Evolutionary conservation across 2,888 invertebrate genomes (phyloP).

Genomic region (Alloplasta piceator): DNA sequence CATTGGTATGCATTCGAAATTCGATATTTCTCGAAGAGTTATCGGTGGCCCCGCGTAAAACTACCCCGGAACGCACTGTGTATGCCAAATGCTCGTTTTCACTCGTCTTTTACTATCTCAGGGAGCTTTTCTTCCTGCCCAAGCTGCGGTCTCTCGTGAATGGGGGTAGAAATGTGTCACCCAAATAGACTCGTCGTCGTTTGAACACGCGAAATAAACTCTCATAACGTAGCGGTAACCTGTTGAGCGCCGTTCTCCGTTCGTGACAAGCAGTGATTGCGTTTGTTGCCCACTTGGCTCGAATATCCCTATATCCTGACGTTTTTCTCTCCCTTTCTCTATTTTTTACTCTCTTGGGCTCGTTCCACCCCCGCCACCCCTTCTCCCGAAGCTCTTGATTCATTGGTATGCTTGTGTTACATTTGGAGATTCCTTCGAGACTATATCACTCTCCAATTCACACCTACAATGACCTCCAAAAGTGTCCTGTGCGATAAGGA

Average conservation of each 20-base stretch:
- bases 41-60: constrained; percentile 1
- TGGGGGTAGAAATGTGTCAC: constrained; percentile 68
- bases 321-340: constrained; percentile 44
- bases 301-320: constrained; percentile 58
- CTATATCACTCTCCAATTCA: not conserved
- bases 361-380: constrained; percentile 25
- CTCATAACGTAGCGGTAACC: constrained; percentile 81
- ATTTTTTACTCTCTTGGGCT: constrained; percentile 67
- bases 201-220: constrained; percentile 79
- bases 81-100: constrained; percentile 65
- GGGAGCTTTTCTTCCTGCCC: not conserved
- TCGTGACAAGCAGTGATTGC: constrained; percentile 82
- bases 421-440: constrained; percentile 10
- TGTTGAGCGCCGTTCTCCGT: constrained; percentile 80
- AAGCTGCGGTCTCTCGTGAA: not conserved
- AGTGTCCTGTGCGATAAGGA: too few species aligned
- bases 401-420: constrained; percentile 48
- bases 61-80: constrained; percentile 1
- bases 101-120: constrained; percentile 54
- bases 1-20: constrained; percentile 34
- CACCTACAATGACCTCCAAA: not conserved
- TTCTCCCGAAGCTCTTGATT: constrained; percentile 48
- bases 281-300: constrained; percentile 77
- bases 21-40: constrained; percentile 58
- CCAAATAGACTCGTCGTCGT: constrained; percentile 69